A percentile compares a stretch with the other conserved stretches of the same genome.
phyloP scores from a whole-genome alignment of 1,140 invertebrate species.

The Drosophila micromelanica region DNA sequence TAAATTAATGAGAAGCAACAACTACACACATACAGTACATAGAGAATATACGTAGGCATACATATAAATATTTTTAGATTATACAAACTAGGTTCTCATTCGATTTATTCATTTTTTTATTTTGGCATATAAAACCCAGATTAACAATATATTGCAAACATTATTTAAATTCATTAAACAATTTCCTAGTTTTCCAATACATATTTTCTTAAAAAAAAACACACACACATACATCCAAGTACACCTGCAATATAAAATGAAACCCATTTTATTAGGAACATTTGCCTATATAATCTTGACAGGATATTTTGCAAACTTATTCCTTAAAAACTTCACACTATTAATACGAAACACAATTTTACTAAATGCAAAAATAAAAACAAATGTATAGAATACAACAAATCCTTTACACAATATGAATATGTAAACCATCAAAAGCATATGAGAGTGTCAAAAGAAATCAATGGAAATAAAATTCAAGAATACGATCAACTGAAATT shows the following conservation, averaged over 20 bases:
- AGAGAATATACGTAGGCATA: conserved; percentile 51
- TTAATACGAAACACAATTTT: conserved; percentile 26
- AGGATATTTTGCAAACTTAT: conserved; percentile 6
- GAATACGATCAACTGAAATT: not conserved
- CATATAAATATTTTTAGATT: conserved; percentile 29
- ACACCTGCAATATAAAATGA: conserved; percentile 8
- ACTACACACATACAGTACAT: conserved; percentile 48
- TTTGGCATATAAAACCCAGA: no score
- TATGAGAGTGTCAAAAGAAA: conserved; percentile 5
- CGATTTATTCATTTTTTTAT: conserved; percentile 13
- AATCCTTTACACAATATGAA: conserved; percentile 34
- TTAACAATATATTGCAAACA: not conserved
- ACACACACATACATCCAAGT: conserved; percentile 10
- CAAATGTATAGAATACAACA: conserved; percentile 21
- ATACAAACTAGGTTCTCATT: conserved; percentile 58
- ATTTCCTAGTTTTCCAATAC: conserved; percentile 18
- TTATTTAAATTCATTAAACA: conserved; percentile 6
- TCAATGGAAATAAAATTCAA: not conserved
- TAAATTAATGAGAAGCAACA: conserved; percentile 37
- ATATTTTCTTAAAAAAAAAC: conserved; percentile 19
- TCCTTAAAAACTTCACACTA: conserved; percentile 14
- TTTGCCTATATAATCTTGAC: not conserved
- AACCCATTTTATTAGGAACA: not conserved
- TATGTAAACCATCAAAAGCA: conserved; percentile 14
- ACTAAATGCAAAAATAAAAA: conserved; percentile 19